phyloP scores from a whole-genome alignment of 2,888 invertebrate genomes.

The Adela reaumurella region DNA sequence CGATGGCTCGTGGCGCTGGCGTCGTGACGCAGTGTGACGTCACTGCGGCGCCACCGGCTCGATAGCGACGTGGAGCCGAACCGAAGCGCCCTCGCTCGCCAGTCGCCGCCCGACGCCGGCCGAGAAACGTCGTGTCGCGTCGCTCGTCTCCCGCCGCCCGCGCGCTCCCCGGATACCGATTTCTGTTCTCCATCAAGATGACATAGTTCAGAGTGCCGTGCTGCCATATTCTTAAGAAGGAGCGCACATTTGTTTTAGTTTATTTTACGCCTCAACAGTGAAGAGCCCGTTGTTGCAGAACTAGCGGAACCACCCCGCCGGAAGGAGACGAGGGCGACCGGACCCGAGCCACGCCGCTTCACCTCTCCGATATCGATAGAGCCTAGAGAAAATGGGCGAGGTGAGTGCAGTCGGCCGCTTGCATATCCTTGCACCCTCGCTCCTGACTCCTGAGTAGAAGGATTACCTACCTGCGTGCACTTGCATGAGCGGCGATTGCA shows the following conservation, averaged over 20 bases:
- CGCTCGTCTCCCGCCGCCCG: constrained; percentile 42
- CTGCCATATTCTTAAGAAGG: constrained; percentile 38
- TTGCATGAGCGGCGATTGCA: constrained; percentile 20
- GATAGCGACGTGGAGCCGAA: constrained; percentile 26
- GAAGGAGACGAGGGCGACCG: constrained; percentile 48
- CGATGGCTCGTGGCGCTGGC: constrained; percentile 43
- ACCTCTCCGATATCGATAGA: constrained; percentile 45
- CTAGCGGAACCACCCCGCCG: constrained; percentile 45
- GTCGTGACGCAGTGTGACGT: constrained; percentile 68
- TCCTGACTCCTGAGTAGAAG: no score
- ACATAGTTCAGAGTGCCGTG: constrained; percentile 51
- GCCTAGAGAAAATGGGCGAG: constrained; percentile 55
- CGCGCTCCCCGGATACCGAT: constrained; percentile 45
- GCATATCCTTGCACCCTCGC: constrained; percentile 12
- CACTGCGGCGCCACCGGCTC: constrained; percentile 65
- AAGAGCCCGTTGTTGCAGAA: constrained; percentile 52
- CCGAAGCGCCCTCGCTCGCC: constrained; percentile 42
- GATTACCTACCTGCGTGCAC: background rate
- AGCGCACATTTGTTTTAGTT: constrained; percentile 52
- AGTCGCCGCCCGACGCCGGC: constrained; percentile 56
- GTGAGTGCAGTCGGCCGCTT: constrained; percentile 47
- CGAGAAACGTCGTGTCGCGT: constrained; percentile 41
- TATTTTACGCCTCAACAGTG: constrained; percentile 48
- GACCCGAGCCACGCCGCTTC: constrained; percentile 42
- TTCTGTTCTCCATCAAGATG: constrained; percentile 50